Conservation (phyloP, 2,888 invertebrate species). For the Caenorhabditis doughertyi region DNA sequence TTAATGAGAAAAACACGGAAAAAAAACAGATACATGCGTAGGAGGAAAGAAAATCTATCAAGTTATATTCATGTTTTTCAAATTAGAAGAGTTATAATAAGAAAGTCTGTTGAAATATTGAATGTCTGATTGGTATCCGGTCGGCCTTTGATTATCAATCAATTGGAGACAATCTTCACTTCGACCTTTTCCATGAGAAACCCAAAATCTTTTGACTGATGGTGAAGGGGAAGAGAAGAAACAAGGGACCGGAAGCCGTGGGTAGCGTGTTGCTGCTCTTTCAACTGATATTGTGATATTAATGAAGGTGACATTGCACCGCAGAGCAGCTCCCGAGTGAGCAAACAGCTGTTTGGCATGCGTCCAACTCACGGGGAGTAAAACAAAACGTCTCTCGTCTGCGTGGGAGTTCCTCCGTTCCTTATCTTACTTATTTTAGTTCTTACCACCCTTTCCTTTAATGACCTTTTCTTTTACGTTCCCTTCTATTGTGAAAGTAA, state of each 20-base stretch:
- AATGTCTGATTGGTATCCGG: neutral
- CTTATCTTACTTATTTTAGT: constrained; percentile 19
- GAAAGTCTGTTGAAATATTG: neutral
- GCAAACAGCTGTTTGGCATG: constrained; percentile 61
- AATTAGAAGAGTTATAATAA: neutral
- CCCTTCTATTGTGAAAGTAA: neutral
- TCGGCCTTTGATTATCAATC: constrained; percentile 33
- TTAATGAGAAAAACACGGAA: constrained; percentile 41
- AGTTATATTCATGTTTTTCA: neutral
- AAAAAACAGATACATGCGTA: neutral
- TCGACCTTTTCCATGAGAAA: constrained; percentile 9
- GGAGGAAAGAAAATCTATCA: neutral
- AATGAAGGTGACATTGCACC: constrained; percentile 57
- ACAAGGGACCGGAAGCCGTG: constrained; percentile 47
- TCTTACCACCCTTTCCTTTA: neutral
- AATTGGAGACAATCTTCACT: constrained; percentile 9
- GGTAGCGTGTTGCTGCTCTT: constrained; percentile 27
- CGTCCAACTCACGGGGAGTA: constrained; percentile 44
- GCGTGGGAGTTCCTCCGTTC: constrained; percentile 57
- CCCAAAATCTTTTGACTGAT: neutral
- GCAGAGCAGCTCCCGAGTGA: constrained; percentile 36
- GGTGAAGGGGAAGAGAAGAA: neutral
- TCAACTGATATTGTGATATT: constrained; percentile 61
- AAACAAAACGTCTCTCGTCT: constrained; percentile 27
- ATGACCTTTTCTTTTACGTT: constrained; percentile 10